Evolutionary conservation across 2,888 invertebrate species (phyloP).

Genomic region (Pheosia gnoma): DNA sequence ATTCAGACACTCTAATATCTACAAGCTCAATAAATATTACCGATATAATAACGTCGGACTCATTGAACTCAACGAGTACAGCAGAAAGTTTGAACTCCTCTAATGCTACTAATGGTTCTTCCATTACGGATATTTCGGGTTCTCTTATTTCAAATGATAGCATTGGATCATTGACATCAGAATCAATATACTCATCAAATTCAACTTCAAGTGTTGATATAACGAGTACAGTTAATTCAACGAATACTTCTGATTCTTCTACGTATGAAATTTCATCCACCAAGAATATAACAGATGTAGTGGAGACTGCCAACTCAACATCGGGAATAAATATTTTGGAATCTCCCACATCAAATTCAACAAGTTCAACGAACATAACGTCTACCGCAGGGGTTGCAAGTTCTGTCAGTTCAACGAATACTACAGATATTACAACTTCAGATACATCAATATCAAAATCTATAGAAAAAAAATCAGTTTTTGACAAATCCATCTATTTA

Average conservation of each 20-base stretch:
- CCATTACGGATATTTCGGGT: background rate
- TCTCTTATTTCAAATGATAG: slow-evolving; percentile 1
- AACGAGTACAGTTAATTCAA: background rate
- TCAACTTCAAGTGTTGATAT: background rate
- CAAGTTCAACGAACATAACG: background rate
- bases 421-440: background rate
- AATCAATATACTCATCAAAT: background rate
- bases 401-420: background rate
- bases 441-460: slow-evolving; percentile 1
- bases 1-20: too few relatives aligned
- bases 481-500: background rate
- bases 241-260: background rate
- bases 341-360: slow-evolving; percentile 1
- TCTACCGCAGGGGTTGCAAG: background rate
- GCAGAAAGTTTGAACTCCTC: background rate
- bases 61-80: background rate
- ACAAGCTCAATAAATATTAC: slow-evolving; percentile 2
- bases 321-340: background rate
- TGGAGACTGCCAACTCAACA: background rate
- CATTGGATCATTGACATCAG: background rate
- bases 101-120: background rate
- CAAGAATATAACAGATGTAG: background rate
- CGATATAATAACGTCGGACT: slow-evolving; percentile 1
- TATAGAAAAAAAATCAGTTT: background rate
- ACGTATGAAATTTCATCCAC: background rate